These are phyloP conservation scores for Heliocidaris tuberculata DNA, from an alignment of 35 echinoderm and acorn worm genomes.

Conservation along the genomic window DNA sequence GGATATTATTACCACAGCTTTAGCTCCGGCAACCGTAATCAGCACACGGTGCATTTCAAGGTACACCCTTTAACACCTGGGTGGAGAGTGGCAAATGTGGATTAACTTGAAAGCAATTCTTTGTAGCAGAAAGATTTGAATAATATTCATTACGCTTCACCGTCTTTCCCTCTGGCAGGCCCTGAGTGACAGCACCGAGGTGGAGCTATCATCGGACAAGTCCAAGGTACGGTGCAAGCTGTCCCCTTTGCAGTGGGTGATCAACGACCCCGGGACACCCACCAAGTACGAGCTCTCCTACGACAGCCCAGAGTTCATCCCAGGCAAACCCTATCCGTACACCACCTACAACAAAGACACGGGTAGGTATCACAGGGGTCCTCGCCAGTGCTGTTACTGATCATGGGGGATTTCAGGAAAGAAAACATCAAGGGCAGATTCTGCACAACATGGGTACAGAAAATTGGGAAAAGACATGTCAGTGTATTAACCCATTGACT, in stretches of 20 bases:
- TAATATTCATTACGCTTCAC: no score
- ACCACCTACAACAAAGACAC: slow-evolving; percentile 72
- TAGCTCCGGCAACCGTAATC: no score
- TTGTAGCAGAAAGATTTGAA: no score
- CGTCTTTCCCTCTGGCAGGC: slow-evolving; percentile 41
- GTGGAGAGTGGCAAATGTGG: no score
- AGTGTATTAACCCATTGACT: background rate
- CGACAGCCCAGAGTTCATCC: slow-evolving; percentile 96
- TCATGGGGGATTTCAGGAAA: background rate
- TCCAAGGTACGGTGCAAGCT: slow-evolving; percentile 67
- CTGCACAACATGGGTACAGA: background rate
- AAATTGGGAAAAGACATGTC: background rate
- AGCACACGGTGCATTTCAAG: no score
- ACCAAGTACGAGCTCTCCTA: slow-evolving; percentile 68
- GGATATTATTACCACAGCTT: no score
- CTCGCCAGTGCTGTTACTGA: no score
- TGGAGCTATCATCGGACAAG: slow-evolving; percentile 78
- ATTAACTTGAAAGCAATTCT: no score
- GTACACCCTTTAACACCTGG: no score
- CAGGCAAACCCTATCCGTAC: slow-evolving; percentile 89
- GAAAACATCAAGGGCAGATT: background rate
- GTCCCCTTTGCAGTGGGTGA: slow-evolving; percentile 77
- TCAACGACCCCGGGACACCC: slow-evolving; percentile 53
- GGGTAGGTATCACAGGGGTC: slow-evolving; percentile 25
- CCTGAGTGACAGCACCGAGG: slow-evolving; percentile 80